Conservation (phyloP, 2,113 vertebrate genomes). For the Cebidichthys violaceus region DNA sequence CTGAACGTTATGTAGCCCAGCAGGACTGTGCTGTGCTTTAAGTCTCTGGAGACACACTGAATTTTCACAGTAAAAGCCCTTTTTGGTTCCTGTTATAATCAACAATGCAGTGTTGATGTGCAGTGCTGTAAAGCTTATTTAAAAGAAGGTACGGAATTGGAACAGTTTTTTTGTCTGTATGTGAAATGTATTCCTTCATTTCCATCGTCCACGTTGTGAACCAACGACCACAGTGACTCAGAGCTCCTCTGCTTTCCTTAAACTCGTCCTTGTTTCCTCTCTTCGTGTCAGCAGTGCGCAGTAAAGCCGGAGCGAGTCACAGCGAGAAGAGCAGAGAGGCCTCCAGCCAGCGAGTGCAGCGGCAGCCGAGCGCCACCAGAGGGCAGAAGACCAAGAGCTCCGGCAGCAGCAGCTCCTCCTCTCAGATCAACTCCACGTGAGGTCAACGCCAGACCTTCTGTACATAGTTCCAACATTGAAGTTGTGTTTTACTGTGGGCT, state of each 20-base stretch:
- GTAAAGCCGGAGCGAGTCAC: conserved; percentile 80
- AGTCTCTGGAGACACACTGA: background rate
- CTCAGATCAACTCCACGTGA: conserved; percentile 81
- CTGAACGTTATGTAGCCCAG: too few species aligned
- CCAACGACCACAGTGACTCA: background rate
- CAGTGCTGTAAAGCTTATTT: too few species aligned
- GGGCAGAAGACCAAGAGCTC: conserved; percentile 88
- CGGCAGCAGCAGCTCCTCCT: conserved; percentile 85
- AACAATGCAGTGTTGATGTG: background rate
- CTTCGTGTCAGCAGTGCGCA: conserved; percentile 81
- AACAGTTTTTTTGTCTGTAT: background rate
- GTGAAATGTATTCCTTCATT: background rate
- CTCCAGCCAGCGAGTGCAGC: conserved; percentile 88
- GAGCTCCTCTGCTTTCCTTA: background rate
- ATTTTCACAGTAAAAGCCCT: background rate
- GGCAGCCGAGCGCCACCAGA: conserved; percentile 88
- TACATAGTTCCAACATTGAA: conserved; percentile 47
- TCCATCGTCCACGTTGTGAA: background rate
- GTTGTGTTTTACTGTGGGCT: background rate
- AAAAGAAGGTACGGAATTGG: background rate
- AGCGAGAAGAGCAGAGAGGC: conserved; percentile 82
- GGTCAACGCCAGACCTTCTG: conserved; percentile 2
- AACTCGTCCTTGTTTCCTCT: background rate
- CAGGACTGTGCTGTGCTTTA: too few species aligned
- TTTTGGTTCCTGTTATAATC: background rate